Percentiles rank a stretch among this genome's conserved stretches.
These are phyloP conservation scores for Orius insidiosus DNA, from an alignment of 1,140 invertebrate species.

Conservation along the genomic window DNA sequence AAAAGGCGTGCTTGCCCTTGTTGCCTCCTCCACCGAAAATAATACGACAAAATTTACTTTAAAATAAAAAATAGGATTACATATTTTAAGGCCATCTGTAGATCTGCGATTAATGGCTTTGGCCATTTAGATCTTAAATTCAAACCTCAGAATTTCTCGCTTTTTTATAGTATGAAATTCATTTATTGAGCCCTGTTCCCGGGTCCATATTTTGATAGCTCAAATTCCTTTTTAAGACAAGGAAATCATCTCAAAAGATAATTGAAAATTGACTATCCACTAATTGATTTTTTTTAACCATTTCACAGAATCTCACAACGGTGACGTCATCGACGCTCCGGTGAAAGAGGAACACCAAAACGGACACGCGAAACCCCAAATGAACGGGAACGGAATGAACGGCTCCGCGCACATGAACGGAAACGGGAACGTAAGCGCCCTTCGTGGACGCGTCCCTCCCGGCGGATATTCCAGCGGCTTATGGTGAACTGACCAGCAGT, in stretches of 20 bases:
- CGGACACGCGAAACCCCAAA: slow-evolving; percentile 2
- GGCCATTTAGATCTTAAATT: too few species aligned
- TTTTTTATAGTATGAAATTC: too few species aligned
- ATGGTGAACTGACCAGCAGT: slow-evolving; percentile 30
- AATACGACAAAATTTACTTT: too few species aligned
- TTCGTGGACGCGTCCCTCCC: slow-evolving; percentile 32
- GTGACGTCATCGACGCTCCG: not conserved
- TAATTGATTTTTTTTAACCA: too few species aligned
- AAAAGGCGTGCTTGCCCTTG: too few species aligned
- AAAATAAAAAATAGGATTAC: too few species aligned
- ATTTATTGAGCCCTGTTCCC: not conserved
- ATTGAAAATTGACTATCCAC: too few species aligned
- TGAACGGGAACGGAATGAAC: slow-evolving; percentile 7
- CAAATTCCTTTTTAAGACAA: not conserved
- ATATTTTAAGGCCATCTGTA: too few species aligned
- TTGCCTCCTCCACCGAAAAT: too few species aligned
- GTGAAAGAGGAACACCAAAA: slow-evolving; percentile 1
- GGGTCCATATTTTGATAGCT: not conserved
- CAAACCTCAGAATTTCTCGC: too few species aligned
- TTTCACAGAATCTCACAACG: not conserved
- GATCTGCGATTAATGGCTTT: too few species aligned
- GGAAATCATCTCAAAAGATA: not conserved
- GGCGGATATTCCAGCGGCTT: slow-evolving; percentile 37
- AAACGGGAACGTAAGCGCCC: slow-evolving; percentile 7
- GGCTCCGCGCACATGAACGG: slow-evolving; percentile 2